Base-by-base conservation (phyloP, 1,140 invertebrate genomes). In the Drosophila littoralis region DNA sequence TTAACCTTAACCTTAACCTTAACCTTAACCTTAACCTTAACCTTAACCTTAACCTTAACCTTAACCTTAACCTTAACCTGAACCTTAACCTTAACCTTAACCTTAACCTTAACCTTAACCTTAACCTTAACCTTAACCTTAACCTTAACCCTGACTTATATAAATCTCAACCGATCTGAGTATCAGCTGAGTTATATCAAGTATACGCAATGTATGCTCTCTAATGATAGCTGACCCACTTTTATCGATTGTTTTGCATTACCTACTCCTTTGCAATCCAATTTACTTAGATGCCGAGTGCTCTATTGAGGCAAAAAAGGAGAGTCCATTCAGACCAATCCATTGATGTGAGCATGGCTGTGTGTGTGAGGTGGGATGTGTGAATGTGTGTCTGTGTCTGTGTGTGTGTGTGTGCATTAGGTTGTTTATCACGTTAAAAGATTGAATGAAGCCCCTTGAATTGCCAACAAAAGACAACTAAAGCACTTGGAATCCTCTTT, bases 361-460 rank as follows among this genome's bases (percentile, higher is more conserved):
- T 32, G 17, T 52, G 12, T 50, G 2, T 35, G 42, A 43, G 17
- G n/a, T n/a, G n/a, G n/a, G 40, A 5, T 38, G 33, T 15, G 22
- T 52, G 12, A 40, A 1, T 35, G 42, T 51, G 17, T 48, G 7
- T 38, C 22, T 15, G 22, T 75, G 17, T 68, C 7, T 67, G 45
- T 67, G 50, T 81, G 68, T 46, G 36, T 67, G 57, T 60, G 78
- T 78, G 71, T 79, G 58, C 83, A 88, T 86, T 83, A 89, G 82
- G 72, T 74, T 76, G 65, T 89, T 88, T 89, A 88, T 89, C 80
- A 89, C 61, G 84, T 79, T 88, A 77, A 88, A 70, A 83, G 84
- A 89, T 80, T 88, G 76, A 83, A 88, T 88, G 67, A 51, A 59
- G 52, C 66, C 43, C 57, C 48, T 50, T 69, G 45, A 67, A 57